Evolutionary conservation across 2,888 invertebrate species (phyloP), one percentile per base, ranked within the genome.

Genomic region (Andrena praecox): DNA sequence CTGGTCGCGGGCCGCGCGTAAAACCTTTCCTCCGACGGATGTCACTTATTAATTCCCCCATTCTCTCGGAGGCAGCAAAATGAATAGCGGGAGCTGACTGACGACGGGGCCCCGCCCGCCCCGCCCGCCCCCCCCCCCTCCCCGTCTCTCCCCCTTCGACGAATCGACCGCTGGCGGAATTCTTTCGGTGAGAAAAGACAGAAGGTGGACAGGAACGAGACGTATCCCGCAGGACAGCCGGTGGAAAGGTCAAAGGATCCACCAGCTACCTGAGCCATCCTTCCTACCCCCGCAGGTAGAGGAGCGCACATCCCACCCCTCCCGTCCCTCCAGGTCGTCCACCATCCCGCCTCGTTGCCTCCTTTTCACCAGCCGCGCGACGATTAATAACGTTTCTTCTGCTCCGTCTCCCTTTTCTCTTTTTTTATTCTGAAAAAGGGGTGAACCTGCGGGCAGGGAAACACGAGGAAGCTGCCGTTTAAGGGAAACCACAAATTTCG

Each of bases 1-100:
- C 73, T 64, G 35, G 64, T 73, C 71, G 82, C 78, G 84, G 74
- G 81, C 83, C 69, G 80, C 87, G 90, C 91, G 92, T 91, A 91
- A 90, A 90, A 89, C 89, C 91, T 92, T 91, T 91, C 89, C 87
- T 88, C 89, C 70, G n/a, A 50, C 89, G 92, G 91, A 92, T 93
- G 93, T 93, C 93, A 93, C 93, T 93, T 93, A 93, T 93, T 93
- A 93, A 93, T 93, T 93, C 93, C 89, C 82, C 89, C 90, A 91
- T 90, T 92, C 91, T 93, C 88, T 88, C 87, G 87, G 78, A 89
- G 87, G 88, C 87, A 87, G 85, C 84, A 90, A 91, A 90, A 91
- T 88, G 92, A 92, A 92, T 91, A 91, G 92, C 91, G 87, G 90
- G 88, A 89, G 90, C 86, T 82, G 80, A 66, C 81, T 8, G 85